These are phyloP conservation scores for Paragorgia papillata DNA, from an alignment of 92 coral and sea anemone genomes.

Conservation along the genomic window DNA sequence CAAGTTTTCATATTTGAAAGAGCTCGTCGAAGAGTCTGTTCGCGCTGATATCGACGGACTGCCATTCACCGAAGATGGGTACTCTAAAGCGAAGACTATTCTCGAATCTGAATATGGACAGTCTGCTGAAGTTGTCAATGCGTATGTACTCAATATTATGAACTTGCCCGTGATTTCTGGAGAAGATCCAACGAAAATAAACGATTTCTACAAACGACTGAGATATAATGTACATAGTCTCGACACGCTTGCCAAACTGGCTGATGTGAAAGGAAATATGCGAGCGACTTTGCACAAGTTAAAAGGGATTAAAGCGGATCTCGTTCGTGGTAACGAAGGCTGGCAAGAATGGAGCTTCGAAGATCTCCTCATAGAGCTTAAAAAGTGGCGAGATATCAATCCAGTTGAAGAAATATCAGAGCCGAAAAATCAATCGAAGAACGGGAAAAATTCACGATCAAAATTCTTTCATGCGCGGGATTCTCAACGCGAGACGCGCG, in stretches of 20 bases:
- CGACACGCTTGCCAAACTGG: constrained; percentile 53
- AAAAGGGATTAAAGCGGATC: constrained; percentile 58
- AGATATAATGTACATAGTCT: constrained; percentile 55
- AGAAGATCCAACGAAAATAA: constrained; percentile 49
- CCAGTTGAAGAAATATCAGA: constrained; percentile 52
- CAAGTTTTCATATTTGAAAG: constrained; percentile 60
- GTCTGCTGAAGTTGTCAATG: constrained; percentile 55
- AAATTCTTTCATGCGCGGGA: constrained; percentile 1
- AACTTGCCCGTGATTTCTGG: constrained; percentile 56
- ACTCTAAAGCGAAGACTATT: constrained; percentile 58
- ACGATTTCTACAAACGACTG: constrained; percentile 58
- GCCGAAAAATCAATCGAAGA: not conserved
- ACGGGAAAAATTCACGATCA: not conserved
- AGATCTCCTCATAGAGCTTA: constrained; percentile 51
- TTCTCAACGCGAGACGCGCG: not conserved
- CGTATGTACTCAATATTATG: constrained; percentile 58
- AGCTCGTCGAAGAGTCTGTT: constrained; percentile 54
- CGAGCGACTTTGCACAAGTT: constrained; percentile 55
- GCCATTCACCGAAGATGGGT: constrained; percentile 65
- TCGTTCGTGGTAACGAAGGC: constrained; percentile 62
- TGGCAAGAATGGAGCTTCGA: constrained; percentile 64
- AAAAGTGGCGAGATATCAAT: constrained; percentile 58
- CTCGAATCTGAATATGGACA: constrained; percentile 62
- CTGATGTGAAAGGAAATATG: constrained; percentile 58
- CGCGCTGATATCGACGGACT: constrained; percentile 58